These are phyloP conservation scores for Epizoanthus scotinus DNA, from an alignment of 92 coral and sea anemone genomes.

Conservation along the genomic window DNA sequence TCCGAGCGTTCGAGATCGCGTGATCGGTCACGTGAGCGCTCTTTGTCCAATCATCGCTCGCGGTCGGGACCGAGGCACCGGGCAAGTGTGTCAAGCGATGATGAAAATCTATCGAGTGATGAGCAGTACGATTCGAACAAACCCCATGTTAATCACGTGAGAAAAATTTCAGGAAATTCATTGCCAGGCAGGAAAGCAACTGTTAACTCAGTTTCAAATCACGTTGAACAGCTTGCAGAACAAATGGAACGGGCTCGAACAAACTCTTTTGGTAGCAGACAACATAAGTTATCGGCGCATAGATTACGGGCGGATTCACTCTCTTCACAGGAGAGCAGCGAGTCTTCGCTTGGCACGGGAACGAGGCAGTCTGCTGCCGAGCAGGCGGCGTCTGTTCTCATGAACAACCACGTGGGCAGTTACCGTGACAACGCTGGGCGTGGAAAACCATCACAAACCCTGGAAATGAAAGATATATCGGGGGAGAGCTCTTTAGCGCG, in stretches of 20 bases:
- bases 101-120: conserved; percentile 55
- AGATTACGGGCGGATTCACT: conserved; percentile 59
- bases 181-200: conserved; percentile 2
- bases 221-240: conserved; percentile 65
- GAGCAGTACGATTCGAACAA: conserved; percentile 40
- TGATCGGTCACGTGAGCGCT: conserved; percentile 30
- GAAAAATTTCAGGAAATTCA: not conserved
- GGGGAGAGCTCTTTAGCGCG: conserved; percentile 35
- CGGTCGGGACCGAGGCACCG: conserved; percentile 32
- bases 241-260: conserved; percentile 55
- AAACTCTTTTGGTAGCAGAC: conserved; percentile 44
- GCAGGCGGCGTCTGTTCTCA: conserved; percentile 77
- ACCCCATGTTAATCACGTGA: conserved; percentile 21
- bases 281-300: conserved; percentile 24
- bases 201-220: conserved; percentile 40
- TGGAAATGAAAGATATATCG: conserved; percentile 62
- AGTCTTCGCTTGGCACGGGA: conserved; percentile 47
- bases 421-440: conserved; percentile 23
- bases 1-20: conserved; percentile 3
- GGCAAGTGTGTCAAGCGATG: conserved; percentile 46
- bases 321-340: conserved; percentile 82
- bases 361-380: conserved; percentile 84
- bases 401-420: conserved; percentile 62
- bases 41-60: conserved; percentile 40
- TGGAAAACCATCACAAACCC: conserved; percentile 39